A percentile compares a stretch with the other conserved stretches of the same genome.
Conservation (phyloP, 1,140 invertebrate species). For the Trichomalopsis sarcophagae region DNA sequence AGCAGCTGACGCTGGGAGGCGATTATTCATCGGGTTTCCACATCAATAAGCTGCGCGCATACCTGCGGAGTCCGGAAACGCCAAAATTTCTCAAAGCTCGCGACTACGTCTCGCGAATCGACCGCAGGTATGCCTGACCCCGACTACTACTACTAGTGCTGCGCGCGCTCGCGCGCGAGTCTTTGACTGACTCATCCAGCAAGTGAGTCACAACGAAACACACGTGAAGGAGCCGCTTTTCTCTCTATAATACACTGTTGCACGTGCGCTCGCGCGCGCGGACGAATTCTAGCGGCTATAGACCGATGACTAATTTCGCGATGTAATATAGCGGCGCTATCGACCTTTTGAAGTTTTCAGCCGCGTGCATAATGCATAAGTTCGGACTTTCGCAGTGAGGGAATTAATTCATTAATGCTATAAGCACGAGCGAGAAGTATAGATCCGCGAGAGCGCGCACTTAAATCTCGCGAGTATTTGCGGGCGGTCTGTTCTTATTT, state of each 20-base stretch:
- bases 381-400: no score
- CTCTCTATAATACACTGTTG: background rate
- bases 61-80: background rate
- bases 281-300: background rate
- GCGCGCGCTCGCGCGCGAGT: background rate
- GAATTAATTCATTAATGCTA: background rate
- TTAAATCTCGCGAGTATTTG: slow-evolving; percentile 3
- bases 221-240: slow-evolving; percentile 23
- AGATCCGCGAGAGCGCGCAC: background rate
- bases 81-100: background rate
- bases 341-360: background rate
- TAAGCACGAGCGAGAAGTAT: background rate
- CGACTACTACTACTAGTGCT: background rate
- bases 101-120: background rate
- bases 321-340: background rate
- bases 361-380: background rate
- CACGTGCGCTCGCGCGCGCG: background rate
- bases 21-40: no score
- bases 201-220: background rate
- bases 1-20: no score
- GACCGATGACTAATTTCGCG: slow-evolving; percentile 9
- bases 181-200: slow-evolving; percentile 16
- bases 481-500: slow-evolving; percentile 16
- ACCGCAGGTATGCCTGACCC: background rate
- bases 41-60: no score